Evolutionary conservation across 53 echinoderm and acorn worm species (phyloP), one percentile per base, ranked within the genome.

Genomic region (Luidia sarsii): DNA sequence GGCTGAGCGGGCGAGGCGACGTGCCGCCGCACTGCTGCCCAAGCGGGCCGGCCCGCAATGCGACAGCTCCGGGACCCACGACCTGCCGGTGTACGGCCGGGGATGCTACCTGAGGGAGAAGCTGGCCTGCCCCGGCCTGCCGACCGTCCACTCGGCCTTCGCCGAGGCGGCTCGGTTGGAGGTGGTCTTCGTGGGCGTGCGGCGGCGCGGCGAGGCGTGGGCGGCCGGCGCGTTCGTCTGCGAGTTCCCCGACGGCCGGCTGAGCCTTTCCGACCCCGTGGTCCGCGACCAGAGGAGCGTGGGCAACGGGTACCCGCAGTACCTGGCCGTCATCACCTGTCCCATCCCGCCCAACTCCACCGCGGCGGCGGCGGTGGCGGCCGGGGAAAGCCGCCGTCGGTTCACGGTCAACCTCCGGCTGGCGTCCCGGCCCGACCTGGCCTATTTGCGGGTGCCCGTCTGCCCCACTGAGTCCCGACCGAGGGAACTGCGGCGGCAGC

Each of bases 101-200:
- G 87, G 81, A 0, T 94, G 94, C 48, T 94, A 86, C 82, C 83
- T 94, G 20, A 67, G 87, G 0, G 84, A 94, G 39, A 85, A 84
- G 24, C 82, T 94, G 1, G 62, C 57, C 28, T 91, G 91, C 72
- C 21, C 70, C 0, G 86, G 69, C 2, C 86, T 95, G 74, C 95
- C 95, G 15, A 92, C 87, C 16, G 62, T 95, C 32, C 84, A 95
- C 65, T 95, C 95, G 0, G 87, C 87, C 20, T 92, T 95, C 54
- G 53, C 67, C 27, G 95, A 95, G 70, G 31, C 82, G 8, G 75
- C 87, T 20, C 48, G 86, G 0, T 52, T 74, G 23, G 68, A 92
- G 14, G 82, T 89, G 1, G 89, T 95, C 33, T 87, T 92, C 43
- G 87, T 89, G 0, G 92, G 87, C 3, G 86, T 89, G 1, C 73